A percentile compares a stretch with the other conserved stretches of the same genome.
These are phyloP conservation scores for Neoarius graeffei DNA, from an alignment of 2,113 vertebrate genomes.

Conservation along the genomic window DNA sequence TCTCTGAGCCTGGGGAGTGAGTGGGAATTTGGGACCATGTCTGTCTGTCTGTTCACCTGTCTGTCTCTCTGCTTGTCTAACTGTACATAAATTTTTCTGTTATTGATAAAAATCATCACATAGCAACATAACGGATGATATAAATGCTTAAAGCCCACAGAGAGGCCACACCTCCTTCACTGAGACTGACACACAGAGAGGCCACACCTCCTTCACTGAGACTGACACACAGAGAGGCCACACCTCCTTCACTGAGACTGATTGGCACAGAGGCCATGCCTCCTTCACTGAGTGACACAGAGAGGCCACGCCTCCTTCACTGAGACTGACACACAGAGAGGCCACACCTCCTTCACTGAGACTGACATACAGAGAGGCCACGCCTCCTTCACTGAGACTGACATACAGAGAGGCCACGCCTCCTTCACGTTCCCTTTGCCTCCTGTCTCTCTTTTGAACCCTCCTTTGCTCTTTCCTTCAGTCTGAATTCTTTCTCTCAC, in stretches of 20 bases:
- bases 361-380: neutral
- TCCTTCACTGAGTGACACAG: too few relatives aligned
- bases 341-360: neutral
- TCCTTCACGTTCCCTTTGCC: neutral
- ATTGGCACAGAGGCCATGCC: too few relatives aligned
- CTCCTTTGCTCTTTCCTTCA: neutral
- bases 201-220: neutral
- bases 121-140: too few relatives aligned
- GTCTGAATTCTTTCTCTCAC: slow-evolving; percentile 47
- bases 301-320: neutral
- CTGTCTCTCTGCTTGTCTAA: neutral
- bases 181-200: too few relatives aligned
- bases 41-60: neutral
- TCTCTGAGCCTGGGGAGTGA: neutral
- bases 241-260: too few relatives aligned
- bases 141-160: neutral
- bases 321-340: neutral
- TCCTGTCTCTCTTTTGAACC: slow-evolving; percentile 46
- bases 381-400: neutral
- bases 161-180: neutral
- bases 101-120: neutral
- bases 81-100: neutral
- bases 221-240: neutral
- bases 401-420: neutral
- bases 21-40: too few relatives aligned